Percentiles rank a stretch among this genome's conserved stretches.
phyloP scores from a whole-genome alignment of 2,888 invertebrate species.

The Chloromyia formosa region DNA sequence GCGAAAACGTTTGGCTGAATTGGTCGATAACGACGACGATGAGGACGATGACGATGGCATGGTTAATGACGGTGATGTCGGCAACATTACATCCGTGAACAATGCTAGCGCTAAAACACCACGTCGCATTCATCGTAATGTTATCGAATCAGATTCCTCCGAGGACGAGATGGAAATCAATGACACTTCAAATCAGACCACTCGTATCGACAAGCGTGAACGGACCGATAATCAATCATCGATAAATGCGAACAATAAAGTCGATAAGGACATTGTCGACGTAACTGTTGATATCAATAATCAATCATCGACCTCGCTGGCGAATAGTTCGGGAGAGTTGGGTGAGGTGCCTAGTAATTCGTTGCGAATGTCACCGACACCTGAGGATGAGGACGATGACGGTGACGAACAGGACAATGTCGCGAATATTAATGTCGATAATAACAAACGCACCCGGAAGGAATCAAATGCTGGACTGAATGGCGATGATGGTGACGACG shows the following conservation, averaged over 20 bases:
- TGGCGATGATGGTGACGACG: conserved; percentile 6
- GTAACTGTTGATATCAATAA: conserved; percentile 18
- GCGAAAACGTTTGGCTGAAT: conserved; percentile 59
- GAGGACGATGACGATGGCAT: conserved; percentile 42
- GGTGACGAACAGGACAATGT: not conserved
- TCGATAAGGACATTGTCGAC: conserved; percentile 6
- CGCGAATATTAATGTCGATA: conserved; percentile 4
- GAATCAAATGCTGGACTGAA: conserved; percentile 1
- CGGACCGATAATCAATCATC: not conserved
- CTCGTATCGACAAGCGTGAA: not conserved
- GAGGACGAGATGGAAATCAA: conserved; percentile 49
- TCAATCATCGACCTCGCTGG: conserved; percentile 32
- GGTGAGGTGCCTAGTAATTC: conserved; percentile 33
- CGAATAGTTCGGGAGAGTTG: conserved; percentile 22
- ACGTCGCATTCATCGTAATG: conserved; percentile 57
- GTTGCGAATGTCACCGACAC: conserved; percentile 37
- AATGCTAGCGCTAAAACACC: conserved; percentile 23
- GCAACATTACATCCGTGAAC: conserved; percentile 43
- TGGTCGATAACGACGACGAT: conserved; percentile 52
- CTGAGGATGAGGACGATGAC: conserved; percentile 22
- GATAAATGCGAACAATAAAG: conserved; percentile 18
- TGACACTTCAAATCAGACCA: not conserved
- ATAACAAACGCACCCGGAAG: conserved; percentile 21
- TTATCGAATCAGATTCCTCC: conserved; percentile 63
- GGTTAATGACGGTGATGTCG: too few species aligned